phyloP scores from a whole-genome alignment of 2,888 invertebrate species.

The Acanthococcus lagerstroemiae region DNA sequence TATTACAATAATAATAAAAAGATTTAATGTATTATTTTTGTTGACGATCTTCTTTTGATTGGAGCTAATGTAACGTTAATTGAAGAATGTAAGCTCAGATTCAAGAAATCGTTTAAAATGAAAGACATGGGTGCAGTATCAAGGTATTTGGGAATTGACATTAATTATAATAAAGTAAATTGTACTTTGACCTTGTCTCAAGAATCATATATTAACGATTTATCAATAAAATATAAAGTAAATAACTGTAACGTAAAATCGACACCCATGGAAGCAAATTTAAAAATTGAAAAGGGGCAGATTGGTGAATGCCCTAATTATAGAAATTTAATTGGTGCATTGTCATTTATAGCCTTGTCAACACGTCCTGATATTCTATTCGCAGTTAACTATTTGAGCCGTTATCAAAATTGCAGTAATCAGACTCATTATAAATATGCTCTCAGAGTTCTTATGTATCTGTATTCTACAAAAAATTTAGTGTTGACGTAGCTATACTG shows the following conservation, averaged over 20 bases:
- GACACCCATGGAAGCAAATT: conserved; percentile 2
- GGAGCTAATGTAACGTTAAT: neutral
- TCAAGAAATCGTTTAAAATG: neutral
- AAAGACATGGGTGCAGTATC: neutral
- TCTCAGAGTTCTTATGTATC: neutral
- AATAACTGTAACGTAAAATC: neutral
- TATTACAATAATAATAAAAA: neutral
- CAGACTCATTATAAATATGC: neutral
- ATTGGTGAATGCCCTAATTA: neutral
- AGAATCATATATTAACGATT: neutral
- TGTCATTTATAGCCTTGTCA: neutral
- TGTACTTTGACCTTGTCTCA: neutral
- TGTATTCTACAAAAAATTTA: neutral
- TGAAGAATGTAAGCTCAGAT: neutral
- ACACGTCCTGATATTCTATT: conserved; percentile 1
- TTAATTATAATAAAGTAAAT: neutral
- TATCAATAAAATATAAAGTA: neutral
- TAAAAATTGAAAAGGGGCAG: neutral
- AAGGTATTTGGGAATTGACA: neutral
- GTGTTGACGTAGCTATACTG: no score
- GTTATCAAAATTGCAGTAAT: neutral
- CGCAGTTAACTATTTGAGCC: neutral
- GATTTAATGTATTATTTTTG: conserved; percentile 14
- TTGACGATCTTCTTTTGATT: conserved; percentile 21
- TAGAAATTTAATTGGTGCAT: conserved; percentile 8